These are phyloP conservation scores for Oncorhynchus gorbuscha DNA, from an alignment of 2,113 vertebrate genomes.

Conservation along the genomic window DNA sequence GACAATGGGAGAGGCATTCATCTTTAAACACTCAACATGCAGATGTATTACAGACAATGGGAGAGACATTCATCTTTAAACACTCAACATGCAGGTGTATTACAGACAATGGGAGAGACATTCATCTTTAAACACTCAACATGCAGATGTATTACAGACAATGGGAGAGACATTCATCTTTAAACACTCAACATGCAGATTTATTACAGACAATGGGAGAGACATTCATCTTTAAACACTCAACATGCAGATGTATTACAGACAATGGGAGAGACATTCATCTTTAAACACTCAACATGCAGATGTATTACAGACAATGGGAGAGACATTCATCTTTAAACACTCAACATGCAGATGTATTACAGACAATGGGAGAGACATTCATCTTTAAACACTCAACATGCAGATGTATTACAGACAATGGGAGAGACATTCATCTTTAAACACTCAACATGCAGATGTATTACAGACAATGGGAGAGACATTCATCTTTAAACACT, in stretches of 20 bases:
- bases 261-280: slow-evolving; percentile 48
- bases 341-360: slow-evolving; percentile 64
- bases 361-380: slow-evolving; percentile 49
- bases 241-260: slow-evolving; percentile 62
- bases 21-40: slow-evolving; percentile 66
- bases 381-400: slow-evolving; percentile 66
- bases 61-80: slow-evolving; percentile 58
- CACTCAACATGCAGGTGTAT: slow-evolving; percentile 64
- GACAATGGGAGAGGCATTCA: slow-evolving; percentile 45
- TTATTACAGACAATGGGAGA: slow-evolving; percentile 50
- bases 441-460: slow-evolving; percentile 66
- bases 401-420: slow-evolving; percentile 61
- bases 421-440: slow-evolving; percentile 45
- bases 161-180: slow-evolving; percentile 45
- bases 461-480: slow-evolving; percentile 50
- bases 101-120: slow-evolving; percentile 49
- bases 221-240: slow-evolving; percentile 65
- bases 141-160: slow-evolving; percentile 61
- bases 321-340: slow-evolving; percentile 58
- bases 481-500: slow-evolving; percentile 65
- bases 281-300: slow-evolving; percentile 66
- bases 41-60: slow-evolving; percentile 57
- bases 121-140: slow-evolving; percentile 66
- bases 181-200: slow-evolving; percentile 66
- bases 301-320: slow-evolving; percentile 57